Base-by-base conservation (phyloP, 2,113 vertebrate species). In the Hystrix cristata region DNA sequence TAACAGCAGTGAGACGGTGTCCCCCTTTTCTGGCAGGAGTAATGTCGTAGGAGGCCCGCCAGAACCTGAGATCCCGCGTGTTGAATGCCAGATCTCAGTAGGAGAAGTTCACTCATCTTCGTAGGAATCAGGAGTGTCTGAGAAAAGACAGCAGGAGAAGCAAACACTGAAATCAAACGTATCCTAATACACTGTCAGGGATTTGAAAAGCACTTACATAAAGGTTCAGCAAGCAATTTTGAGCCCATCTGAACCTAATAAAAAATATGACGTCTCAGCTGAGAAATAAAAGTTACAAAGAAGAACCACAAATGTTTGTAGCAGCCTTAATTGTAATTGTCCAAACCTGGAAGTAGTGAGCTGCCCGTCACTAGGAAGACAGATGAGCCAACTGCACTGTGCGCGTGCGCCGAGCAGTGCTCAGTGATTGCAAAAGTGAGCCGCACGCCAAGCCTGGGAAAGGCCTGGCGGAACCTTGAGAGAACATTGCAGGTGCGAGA, bases 141-240 rank as follows among this genome's bases (percentile, higher is more conserved):
- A 90, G 88, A 79, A 87, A 94, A 90, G 46, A 83, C 1, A 21
- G 72, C 38, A 94, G 46, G 57, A 79, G 38, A 88, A 8, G 18
- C 48, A 79, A 92, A 6, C 13, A 94, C 31, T 51, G 78, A 57
- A 25, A 62, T 90, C 31, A 25, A 34, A 38, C 51, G 43, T 93
- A 81, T 53, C 59, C 65, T 0, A 89, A 27, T 84, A 46, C 38
- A 90, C 62, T 89, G 29, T 59, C 43, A 69, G 69, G 59, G 29
- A 83, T 82, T 93, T 96, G 86, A 90, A 81, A 81, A 85, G 83
- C 38, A 91, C 27, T 79, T 43, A 67, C 69, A 67, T n/a, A 87
- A 74, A n/a, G 59, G 16, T n/a, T 88, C 29, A 85, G 19, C 2
- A 83, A 65, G 65, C 55, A 87, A 25, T 79, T 92, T 29, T 79